Conservation (phyloP, 2,797 vertebrate genomes). For the Poeciliopsis turneri region DNA sequence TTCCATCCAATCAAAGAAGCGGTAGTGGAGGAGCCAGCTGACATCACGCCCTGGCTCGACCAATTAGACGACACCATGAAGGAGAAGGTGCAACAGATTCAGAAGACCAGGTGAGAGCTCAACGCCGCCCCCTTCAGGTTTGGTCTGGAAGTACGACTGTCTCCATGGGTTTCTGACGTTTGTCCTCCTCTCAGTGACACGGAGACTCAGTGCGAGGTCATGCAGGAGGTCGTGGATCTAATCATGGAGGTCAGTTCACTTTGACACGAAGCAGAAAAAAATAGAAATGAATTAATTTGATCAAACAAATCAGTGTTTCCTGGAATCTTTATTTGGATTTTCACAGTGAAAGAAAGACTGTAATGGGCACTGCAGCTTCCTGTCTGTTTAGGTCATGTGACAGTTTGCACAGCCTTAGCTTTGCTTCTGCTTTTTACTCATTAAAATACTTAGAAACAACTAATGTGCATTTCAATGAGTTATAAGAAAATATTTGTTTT, state of each 20-base stretch:
- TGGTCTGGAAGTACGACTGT: neutral
- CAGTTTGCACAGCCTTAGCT: neutral
- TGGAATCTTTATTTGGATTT: neutral
- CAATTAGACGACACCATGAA: constrained; percentile 93
- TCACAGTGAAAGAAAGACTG: neutral
- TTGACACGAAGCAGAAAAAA: neutral
- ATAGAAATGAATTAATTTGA: neutral
- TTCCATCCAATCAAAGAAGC: constrained; percentile 96
- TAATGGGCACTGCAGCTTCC: neutral
- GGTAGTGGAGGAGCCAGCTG: constrained; percentile 90
- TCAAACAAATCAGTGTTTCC: neutral
- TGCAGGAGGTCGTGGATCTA: constrained; percentile 98
- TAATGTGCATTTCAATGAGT: neutral
- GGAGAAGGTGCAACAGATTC: constrained; percentile 92
- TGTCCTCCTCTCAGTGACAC: constrained; percentile 84
- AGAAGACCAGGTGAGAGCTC: constrained; percentile 89
- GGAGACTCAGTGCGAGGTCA: constrained; percentile 94
- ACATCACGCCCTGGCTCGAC: constrained; percentile 93
- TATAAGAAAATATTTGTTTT: neutral
- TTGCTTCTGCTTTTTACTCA: neutral
- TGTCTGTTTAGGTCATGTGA: neutral
- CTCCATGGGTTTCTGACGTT: neutral
- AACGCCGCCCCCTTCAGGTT: neutral
- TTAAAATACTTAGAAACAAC: neutral
- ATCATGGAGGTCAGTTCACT: constrained; percentile 89